Conservation (phyloP, 92 coral and sea anemone species). For the Epizoanthus rinbou region DNA sequence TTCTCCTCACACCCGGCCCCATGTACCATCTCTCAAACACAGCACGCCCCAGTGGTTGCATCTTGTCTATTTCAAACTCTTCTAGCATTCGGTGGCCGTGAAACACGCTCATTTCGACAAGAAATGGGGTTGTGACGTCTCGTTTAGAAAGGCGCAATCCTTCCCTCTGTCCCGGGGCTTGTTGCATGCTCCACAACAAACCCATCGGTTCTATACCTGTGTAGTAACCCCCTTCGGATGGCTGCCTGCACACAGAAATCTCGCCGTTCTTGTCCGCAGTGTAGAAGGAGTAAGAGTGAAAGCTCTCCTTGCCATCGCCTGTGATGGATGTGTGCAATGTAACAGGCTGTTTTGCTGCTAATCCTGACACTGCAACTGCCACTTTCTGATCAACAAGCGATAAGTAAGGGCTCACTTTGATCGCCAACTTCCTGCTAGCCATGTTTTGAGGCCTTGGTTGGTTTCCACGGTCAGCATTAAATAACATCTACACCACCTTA, state of each 20-base stretch:
- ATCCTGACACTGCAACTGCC: slow-evolving; percentile 35
- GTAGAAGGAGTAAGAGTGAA: slow-evolving; percentile 52
- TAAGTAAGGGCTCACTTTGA: slow-evolving; percentile 29
- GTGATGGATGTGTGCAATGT: slow-evolving; percentile 46
- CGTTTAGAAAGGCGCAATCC: slow-evolving; percentile 52
- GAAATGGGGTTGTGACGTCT: slow-evolving; percentile 53
- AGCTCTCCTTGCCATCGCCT: slow-evolving; percentile 52
- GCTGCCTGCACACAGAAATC: slow-evolving; percentile 33
- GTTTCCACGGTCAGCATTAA: too few relatives aligned
- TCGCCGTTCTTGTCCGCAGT: slow-evolving; percentile 49
- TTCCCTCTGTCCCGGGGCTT: slow-evolving; percentile 56
- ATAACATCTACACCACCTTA: too few relatives aligned
- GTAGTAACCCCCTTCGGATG: slow-evolving; percentile 61
- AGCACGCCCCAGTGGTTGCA: slow-evolving; percentile 1
- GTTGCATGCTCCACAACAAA: slow-evolving; percentile 60
- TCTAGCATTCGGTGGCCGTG: slow-evolving; percentile 9
- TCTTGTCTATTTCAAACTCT: not conserved
- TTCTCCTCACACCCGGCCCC: slow-evolving; percentile 29
- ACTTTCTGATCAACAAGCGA: slow-evolving; percentile 54
- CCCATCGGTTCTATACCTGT: slow-evolving; percentile 64
- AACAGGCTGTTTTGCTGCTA: slow-evolving; percentile 31
- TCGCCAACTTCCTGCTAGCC: too few relatives aligned
- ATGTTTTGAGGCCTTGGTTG: too few relatives aligned
- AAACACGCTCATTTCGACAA: slow-evolving; percentile 34
- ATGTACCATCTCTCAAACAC: slow-evolving; percentile 25